These are phyloP conservation scores for Hemaris fuciformis DNA, from an alignment of 2,888 invertebrate genomes.

Conservation along the genomic window DNA sequence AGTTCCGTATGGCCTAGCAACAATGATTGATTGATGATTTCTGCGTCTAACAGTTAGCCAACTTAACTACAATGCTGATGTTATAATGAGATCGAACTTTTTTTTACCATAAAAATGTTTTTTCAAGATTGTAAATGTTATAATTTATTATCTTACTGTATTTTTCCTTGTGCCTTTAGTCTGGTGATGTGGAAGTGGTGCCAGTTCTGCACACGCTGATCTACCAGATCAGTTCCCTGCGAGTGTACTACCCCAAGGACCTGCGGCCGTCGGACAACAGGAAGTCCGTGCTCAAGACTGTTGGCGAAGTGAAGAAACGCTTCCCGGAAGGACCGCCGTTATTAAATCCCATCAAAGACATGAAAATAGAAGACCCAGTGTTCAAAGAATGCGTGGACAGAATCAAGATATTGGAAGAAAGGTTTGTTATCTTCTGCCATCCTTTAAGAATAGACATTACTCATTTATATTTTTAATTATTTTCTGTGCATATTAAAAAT, in stretches of 20 bases:
- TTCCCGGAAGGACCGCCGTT: conserved; percentile 94
- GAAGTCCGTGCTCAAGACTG: conserved; percentile 91
- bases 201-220: conserved; percentile 92
- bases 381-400: conserved; percentile 91
- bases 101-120: too few species aligned
- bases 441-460: not conserved
- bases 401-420: conserved; percentile 91
- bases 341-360: conserved; percentile 96
- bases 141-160: not conserved
- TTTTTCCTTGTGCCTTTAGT: conserved; percentile 53
- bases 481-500: not conserved
- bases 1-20: too few species aligned
- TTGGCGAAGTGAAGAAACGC: conserved; percentile 93
- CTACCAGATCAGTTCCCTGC: conserved; percentile 92
- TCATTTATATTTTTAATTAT: not conserved
- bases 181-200: conserved; percentile 94
- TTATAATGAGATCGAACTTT: too few species aligned
- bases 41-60: too few species aligned
- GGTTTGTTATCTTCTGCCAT: conserved; percentile 65
- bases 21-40: too few species aligned
- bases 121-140: not conserved
- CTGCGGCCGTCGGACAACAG: conserved; percentile 92
- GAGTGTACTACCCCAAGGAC: conserved; percentile 95
- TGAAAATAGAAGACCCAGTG: conserved; percentile 93
- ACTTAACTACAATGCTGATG: too few species aligned